Conservation (phyloP, 30 jellyfish, hydroid and myxozoan genomes). For the Hydractinia symbiolongicarpus region DNA sequence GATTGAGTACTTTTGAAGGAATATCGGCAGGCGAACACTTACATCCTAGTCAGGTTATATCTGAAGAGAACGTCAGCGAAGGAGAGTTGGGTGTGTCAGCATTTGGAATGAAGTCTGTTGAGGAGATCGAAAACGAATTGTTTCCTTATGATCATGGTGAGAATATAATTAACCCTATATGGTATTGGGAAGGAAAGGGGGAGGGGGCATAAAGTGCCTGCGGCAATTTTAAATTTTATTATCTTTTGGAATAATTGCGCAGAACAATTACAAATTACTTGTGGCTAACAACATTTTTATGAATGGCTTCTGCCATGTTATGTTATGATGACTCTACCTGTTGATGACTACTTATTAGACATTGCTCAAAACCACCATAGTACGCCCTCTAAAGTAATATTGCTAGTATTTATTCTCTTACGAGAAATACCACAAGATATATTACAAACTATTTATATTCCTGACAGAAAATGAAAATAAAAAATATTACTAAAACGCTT, state of each 20-base stretch:
- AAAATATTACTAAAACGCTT: no score
- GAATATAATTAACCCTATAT: background rate
- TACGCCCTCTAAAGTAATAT: background rate
- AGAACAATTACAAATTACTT: no score
- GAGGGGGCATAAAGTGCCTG: background rate
- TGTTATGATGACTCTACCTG: no score
- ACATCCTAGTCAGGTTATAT: constrained; percentile 43
- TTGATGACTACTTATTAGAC: no score
- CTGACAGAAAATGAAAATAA: no score
- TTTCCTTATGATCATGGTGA: constrained; percentile 12
- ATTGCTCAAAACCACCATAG: no score
- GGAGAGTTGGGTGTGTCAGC: constrained; percentile 46
- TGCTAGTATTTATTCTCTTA: background rate
- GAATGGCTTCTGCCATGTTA: no score
- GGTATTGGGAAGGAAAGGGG: background rate
- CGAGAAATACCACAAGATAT: no score
- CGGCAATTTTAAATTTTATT: no score
- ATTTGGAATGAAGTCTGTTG: background rate
- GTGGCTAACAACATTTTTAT: no score
- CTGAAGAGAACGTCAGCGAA: constrained; percentile 59
- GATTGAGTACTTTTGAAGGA: constrained; percentile 68
- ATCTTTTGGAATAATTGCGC: no score
- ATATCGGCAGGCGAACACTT: constrained; percentile 77
- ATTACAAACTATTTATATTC: no score
- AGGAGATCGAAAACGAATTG: constrained; percentile 12